These are phyloP conservation scores for Cephalopterus ornatus DNA, from an alignment of 2,113 vertebrate genomes.

Conservation along the genomic window DNA sequence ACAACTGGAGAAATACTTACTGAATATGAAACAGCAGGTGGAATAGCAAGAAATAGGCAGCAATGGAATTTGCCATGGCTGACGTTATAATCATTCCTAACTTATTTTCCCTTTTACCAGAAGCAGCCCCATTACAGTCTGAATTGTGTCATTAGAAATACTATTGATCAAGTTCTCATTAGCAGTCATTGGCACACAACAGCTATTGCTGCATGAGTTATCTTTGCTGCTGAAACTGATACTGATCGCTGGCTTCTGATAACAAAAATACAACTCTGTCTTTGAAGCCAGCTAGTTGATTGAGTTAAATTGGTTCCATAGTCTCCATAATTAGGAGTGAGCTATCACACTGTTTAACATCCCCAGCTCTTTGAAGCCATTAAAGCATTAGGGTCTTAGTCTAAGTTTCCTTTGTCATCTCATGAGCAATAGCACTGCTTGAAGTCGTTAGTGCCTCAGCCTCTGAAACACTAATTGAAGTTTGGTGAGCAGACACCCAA, in stretches of 20 bases:
- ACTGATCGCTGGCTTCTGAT: neutral
- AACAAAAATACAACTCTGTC: neutral
- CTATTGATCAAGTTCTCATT: conserved; percentile 46
- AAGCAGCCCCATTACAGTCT: neutral
- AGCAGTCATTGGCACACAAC: conserved; percentile 17
- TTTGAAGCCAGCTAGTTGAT: neutral
- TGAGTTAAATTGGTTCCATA: conserved; percentile 19
- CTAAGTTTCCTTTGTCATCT: conserved; percentile 13
- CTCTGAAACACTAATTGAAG: neutral
- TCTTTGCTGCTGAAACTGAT: neutral
- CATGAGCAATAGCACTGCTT: neutral
- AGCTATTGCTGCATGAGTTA: neutral
- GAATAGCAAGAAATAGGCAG: neutral
- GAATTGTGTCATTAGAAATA: conserved; percentile 4
- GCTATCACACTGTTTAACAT: neutral
- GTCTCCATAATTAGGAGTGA: neutral
- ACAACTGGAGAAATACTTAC: neutral
- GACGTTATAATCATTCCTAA: neutral
- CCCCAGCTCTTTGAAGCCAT: neutral
- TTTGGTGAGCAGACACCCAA: conserved; percentile 1
- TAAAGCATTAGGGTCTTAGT: neutral
- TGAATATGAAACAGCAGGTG: neutral
- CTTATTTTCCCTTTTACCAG: neutral
- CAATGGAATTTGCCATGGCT: neutral
- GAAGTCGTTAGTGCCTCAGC: conserved; percentile 2